Evolutionary conservation across 2,888 invertebrate genomes (phyloP), one percentile per base, ranked within the genome.

Genomic region (Meloe dianella): DNA sequence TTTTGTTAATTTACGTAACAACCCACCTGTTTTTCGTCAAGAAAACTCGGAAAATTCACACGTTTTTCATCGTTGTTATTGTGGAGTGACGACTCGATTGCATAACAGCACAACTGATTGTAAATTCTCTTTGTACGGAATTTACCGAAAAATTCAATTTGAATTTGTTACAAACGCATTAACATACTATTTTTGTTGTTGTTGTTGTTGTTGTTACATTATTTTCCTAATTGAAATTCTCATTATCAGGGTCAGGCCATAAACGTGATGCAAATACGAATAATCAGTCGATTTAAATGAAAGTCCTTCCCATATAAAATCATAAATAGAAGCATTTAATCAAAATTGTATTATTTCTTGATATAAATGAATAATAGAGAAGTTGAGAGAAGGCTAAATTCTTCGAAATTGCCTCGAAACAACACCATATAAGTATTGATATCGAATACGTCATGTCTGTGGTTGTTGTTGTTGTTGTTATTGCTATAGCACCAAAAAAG

Each of bases 211-310:
- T 47, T 47, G 47, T 47, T 47, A 47, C 47, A 47, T 47, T 47
- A 47, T 47, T 47, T n/a, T n/a, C 7, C 38, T 47, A 47, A 47
- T 47, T 47, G 47, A 47, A 47, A 47, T 47, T 47, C 47, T 47
- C 47, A 47, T 47, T 47, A 47, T 47, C 47, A 47, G 47, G 47
- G 47, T 47, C 47, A 47, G 47, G 47, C 47, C 47, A 47, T 8
- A 47, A 8, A 47, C 47, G 47, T 47, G 47, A 7, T 47, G 5
- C 8, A 1, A 47, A 47, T 47, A 41, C 47, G n/a, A n/a, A n/a
- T 2, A 20, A 47, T 10, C n/a, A 20, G 4, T 20, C 8, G 2
- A 10, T 20, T 47, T 47, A 8, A 47, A 47, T 20, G 47, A 47
- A 47, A 47, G 47, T 47, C 41, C 6, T 41, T 41, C n/a, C 41